Evolutionary conservation across 2,113 vertebrate species (phyloP).

Genomic region (Petromus typicus): DNA sequence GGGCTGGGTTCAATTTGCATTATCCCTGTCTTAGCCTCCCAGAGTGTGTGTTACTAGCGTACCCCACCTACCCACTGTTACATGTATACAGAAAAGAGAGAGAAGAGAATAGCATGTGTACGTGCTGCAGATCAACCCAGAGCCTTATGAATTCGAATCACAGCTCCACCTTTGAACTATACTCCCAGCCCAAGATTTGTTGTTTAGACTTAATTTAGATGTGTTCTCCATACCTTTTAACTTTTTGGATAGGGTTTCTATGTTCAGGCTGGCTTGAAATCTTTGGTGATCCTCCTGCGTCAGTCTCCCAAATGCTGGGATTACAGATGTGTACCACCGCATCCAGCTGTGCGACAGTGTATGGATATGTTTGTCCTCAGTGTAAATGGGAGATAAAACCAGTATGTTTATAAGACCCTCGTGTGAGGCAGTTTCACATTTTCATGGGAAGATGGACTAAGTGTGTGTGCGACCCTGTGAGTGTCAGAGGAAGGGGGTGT

Average conservation of each 20-base stretch:
- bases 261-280: not conserved
- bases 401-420: not conserved
- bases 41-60: not conserved
- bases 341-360: too few species aligned
- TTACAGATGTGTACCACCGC: not conserved
- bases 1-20: not conserved
- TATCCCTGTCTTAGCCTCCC: not conserved
- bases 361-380: not conserved
- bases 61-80: not conserved
- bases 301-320: not conserved
- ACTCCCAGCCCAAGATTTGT: not conserved
- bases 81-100: not conserved
- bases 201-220: not conserved
- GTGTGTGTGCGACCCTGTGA: rapidly evolving
- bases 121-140: not conserved
- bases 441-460: not conserved
- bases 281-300: not conserved
- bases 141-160: not conserved
- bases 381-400: not conserved
- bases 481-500: not conserved
- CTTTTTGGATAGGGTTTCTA: not conserved
- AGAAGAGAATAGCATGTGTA: not conserved
- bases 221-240: not conserved
- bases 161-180: not conserved
- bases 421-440: not conserved